Evolutionary conservation across 2,113 vertebrate genomes (phyloP).

Genomic region (Archilochus colubris): DNA sequence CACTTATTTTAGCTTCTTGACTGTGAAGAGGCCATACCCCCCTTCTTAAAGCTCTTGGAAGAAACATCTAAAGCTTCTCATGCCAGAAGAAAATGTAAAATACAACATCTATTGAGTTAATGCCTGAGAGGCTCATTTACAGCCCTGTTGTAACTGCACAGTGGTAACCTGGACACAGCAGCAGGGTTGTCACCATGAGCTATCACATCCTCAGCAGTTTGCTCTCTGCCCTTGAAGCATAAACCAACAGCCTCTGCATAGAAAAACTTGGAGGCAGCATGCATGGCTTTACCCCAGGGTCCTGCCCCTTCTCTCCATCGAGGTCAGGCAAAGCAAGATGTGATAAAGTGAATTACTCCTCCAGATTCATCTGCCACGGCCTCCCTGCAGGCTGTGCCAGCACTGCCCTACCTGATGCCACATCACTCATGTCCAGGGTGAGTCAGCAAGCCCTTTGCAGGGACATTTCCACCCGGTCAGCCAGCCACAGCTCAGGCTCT

Average conservation of each 20-base stretch:
- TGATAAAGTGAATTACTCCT: neutral
- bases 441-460: neutral
- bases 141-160: neutral
- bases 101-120: neutral
- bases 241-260: neutral
- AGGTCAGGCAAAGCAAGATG: neutral
- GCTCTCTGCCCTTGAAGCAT: neutral
- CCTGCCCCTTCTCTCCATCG: neutral
- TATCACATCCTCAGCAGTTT: neutral
- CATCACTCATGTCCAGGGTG: rapidly evolving
- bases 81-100: neutral
- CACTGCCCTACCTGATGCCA: neutral
- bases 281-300: rapidly evolving
- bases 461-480: neutral
- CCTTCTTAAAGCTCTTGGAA: neutral
- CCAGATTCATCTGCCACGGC: neutral
- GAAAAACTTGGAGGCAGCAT: neutral
- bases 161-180: neutral
- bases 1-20: neutral
- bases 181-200: neutral
- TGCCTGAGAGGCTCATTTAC: neutral
- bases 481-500: neutral
- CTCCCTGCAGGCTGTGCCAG: neutral
- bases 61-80: neutral
- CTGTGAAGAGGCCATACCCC: neutral